A percentile compares a stretch with the other conserved stretches of the same genome.
Evolutionary conservation across 2,888 invertebrate genomes (phyloP).

Genomic region (Blera fallax): DNA sequence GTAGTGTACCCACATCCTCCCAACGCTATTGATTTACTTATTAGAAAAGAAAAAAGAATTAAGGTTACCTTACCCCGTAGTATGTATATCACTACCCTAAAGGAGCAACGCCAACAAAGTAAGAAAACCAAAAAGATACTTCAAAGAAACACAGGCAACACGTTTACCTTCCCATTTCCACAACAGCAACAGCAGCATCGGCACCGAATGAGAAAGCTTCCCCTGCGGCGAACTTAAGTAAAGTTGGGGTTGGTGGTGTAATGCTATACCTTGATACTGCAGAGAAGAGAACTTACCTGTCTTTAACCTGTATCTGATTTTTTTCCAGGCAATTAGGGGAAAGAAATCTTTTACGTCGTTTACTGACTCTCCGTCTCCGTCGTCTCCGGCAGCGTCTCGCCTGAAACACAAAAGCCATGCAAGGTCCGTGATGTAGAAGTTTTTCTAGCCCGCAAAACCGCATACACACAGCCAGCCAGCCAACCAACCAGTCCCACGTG

Average conservation of each 20-base stretch:
- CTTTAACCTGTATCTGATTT: slow-evolving; percentile 51
- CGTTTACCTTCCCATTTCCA: slow-evolving; percentile 18
- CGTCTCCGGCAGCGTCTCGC: slow-evolving; percentile 71
- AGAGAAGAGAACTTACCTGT: slow-evolving; percentile 32
- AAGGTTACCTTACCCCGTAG: background rate
- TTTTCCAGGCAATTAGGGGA: slow-evolving; percentile 54
- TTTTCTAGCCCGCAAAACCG: slow-evolving; percentile 62
- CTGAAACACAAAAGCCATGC: slow-evolving; percentile 25
- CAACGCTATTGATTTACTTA: slow-evolving; percentile 13
- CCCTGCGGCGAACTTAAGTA: slow-evolving; percentile 44
- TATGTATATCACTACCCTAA: slow-evolving; percentile 3
- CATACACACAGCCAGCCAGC: slow-evolving; percentile 23
- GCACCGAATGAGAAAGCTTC: slow-evolving; percentile 44
- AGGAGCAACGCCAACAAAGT: slow-evolving; percentile 34
- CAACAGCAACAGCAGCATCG: slow-evolving; percentile 20
- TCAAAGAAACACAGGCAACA: slow-evolving; percentile 46
- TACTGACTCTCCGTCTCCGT: slow-evolving; percentile 44
- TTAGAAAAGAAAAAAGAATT: background rate
- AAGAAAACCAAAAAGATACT: slow-evolving; percentile 30
- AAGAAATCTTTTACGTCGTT: slow-evolving; percentile 58
- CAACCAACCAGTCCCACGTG: slow-evolving; percentile 2
- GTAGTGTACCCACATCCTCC: background rate
- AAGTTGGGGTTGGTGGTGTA: slow-evolving; percentile 47
- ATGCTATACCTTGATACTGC: slow-evolving; percentile 19
- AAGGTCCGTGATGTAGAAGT: slow-evolving; percentile 65